These are phyloP conservation scores for Corvus cornix DNA, from an alignment of 2,113 vertebrate species.

Conservation along the genomic window DNA sequence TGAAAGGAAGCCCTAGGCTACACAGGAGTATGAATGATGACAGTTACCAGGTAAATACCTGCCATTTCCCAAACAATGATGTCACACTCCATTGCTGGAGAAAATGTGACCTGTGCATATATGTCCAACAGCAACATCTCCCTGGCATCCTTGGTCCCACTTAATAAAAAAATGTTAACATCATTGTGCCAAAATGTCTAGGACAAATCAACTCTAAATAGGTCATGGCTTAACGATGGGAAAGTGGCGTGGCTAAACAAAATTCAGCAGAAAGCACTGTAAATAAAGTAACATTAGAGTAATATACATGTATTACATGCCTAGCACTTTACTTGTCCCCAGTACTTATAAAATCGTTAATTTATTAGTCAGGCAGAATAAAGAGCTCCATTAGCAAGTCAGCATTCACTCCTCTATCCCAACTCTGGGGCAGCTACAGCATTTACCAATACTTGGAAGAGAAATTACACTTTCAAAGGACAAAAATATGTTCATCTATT, in stretches of 20 bases:
- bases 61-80: background rate
- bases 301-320: background rate
- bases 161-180: background rate
- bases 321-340: background rate
- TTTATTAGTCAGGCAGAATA: conserved; percentile 5
- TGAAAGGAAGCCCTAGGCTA: background rate
- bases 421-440: background rate
- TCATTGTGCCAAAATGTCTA: background rate
- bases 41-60: background rate
- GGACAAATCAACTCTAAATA: background rate
- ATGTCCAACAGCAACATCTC: background rate
- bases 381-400: background rate
- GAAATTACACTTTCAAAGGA: background rate
- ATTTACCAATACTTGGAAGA: background rate
- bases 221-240: background rate
- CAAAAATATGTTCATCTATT: background rate
- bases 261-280: background rate
- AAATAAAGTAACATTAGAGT: background rate
- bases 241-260: background rate
- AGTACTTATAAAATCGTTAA: background rate
- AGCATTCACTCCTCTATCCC: background rate
- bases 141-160: background rate
- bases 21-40: background rate
- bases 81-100: background rate
- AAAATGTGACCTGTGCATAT: background rate